Evolutionary conservation across 2,113 vertebrate species (phyloP), one percentile per base, ranked within the genome.

Genomic region (Corythoichthys intestinalis): DNA sequence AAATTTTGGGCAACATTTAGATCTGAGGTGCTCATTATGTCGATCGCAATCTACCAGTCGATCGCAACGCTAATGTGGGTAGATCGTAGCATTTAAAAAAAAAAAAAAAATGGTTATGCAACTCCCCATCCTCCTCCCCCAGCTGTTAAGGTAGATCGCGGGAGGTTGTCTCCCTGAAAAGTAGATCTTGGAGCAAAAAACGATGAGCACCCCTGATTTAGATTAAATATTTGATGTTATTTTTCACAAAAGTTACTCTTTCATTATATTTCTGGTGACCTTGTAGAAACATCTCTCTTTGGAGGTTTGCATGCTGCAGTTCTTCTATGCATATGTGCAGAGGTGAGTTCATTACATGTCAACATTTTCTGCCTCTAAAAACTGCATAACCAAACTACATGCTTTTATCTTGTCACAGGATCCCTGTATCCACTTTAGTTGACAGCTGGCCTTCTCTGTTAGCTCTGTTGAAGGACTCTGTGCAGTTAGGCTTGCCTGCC

Each of bases 251-350:
- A 28, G 28, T 8, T 8, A 49, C 13, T 35, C 4, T 44, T n/a
- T 73, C 2, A 34, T 49, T 28, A 17, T 9, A 47, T 6, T 60
- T 12, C 12, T 56, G 66, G 12, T 47, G 58, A 73, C 38, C 78
- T 88, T 81, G 66, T 90, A 99, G 97, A 99, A 99, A 85, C 95
- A 98, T 80, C 94, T 99, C 68, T 98, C 97, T 41, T 85, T 99
- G 85, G 97, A 99, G 88, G 97, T 99, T 77, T 98, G 96, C 88
- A 98, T 99, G 97, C 91, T 99, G 86, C 97, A 99, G 88, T 99
- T 99, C 93, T 98, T 99, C 90, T 99, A 95, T 84, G 95, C 97
- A 50, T 99, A 98, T 70, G 95, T 98, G 75, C 96, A 99, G 88
- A 95, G 96, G 97, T 98, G 90, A 94, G 93, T 77, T 20, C 72